Conservation (phyloP, 1,140 invertebrate genomes). For the Asbolus verrucosus region DNA sequence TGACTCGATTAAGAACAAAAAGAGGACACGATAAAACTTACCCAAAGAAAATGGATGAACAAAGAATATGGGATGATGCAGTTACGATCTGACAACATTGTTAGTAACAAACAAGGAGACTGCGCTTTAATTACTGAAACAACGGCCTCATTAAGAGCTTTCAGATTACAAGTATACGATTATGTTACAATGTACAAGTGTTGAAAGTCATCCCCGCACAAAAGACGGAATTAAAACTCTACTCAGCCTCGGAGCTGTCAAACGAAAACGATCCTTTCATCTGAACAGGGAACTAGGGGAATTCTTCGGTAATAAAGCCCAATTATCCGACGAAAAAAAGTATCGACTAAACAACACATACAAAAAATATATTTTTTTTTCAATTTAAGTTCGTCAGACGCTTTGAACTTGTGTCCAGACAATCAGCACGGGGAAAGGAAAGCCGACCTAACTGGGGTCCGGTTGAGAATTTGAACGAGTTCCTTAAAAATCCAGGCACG, state of each 20-base stretch:
- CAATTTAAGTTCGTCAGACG: constrained; percentile 34
- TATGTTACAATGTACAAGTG: constrained; percentile 52
- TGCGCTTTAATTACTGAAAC: constrained; percentile 58
- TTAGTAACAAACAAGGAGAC: constrained; percentile 52
- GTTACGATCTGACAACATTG: constrained; percentile 58
- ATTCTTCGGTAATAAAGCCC: constrained; percentile 17
- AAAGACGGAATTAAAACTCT: constrained; percentile 34
- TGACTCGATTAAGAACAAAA: constrained; percentile 46
- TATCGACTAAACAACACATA: constrained; percentile 1
- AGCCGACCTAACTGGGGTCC: constrained; percentile 18
- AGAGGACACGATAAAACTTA: background rate
- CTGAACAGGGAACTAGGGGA: constrained; percentile 17
- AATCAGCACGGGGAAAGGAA: constrained; percentile 33
- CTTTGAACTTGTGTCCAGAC: constrained; percentile 35
- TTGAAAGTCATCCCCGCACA: constrained; percentile 35
- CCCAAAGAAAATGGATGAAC: constrained; percentile 54
- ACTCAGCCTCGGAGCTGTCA: constrained; percentile 18
- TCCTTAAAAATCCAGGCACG: constrained; percentile 30
- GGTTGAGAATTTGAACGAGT: constrained; percentile 15
- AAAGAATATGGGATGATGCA: constrained; percentile 54
- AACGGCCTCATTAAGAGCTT: constrained; percentile 58
- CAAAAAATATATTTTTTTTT: no score
- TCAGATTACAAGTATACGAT: constrained; percentile 58
- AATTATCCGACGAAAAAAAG: constrained; percentile 12
- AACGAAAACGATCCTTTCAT: constrained; percentile 37